phyloP scores from a whole-genome alignment of 2,797 vertebrate species.

The Tympanoctomys barrerae region DNA sequence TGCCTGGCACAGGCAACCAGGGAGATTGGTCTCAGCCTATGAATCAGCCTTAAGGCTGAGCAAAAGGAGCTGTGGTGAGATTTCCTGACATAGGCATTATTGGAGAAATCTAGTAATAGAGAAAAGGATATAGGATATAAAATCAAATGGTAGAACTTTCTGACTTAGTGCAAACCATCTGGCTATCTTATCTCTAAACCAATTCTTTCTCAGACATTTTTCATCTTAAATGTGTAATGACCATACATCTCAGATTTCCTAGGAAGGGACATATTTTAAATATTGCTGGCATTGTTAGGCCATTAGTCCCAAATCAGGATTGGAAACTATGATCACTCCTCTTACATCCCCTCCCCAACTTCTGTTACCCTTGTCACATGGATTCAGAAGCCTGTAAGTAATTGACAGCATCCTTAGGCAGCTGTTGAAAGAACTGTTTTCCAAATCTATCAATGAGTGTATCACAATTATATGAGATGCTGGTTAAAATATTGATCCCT shows the following conservation, averaged over 20 bases:
- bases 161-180: conserved; percentile 70
- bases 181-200: conserved; percentile 67
- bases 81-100: conserved; percentile 29
- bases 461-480: background rate
- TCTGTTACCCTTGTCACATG: background rate
- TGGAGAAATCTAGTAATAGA: conserved; percentile 55
- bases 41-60: background rate
- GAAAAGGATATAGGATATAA: conserved; percentile 64
- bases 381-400: background rate
- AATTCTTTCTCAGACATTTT: conserved; percentile 69
- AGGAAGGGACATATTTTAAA: conserved; percentile 54
- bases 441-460: background rate
- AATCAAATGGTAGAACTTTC: conserved; percentile 66
- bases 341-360: background rate
- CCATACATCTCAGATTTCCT: conserved; percentile 63
- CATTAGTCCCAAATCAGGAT: background rate
- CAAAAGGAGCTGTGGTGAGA: background rate
- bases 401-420: conserved; percentile 30
- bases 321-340: conserved; percentile 53
- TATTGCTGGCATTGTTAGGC: conserved; percentile 61
- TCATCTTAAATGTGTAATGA: conserved; percentile 57
- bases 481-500: background rate
- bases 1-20: background rate
- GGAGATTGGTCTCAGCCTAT: background rate
- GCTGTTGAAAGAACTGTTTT: background rate